phyloP scores from a whole-genome alignment of 2,797 vertebrate species.

The Simalia tracyae region DNA sequence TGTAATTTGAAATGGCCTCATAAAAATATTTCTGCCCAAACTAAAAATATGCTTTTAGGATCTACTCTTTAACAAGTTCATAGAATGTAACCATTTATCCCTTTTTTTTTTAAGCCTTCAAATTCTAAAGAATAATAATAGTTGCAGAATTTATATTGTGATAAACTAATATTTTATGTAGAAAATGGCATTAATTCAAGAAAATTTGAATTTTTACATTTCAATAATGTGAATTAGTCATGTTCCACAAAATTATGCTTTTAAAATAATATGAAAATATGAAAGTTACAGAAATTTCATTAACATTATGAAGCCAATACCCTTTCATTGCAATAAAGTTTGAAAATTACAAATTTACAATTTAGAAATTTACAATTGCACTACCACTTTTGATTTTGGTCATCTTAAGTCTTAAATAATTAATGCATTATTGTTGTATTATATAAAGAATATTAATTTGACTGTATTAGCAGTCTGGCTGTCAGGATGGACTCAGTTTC shows the following conservation, averaged over 20 bases:
- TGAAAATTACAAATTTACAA: conserved; percentile 39
- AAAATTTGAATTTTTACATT: conserved; percentile 40
- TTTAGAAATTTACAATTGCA: conserved; percentile 39
- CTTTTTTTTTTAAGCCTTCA: background rate
- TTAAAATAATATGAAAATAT: conserved; percentile 36
- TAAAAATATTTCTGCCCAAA: background rate
- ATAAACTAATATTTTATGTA: conserved; percentile 20
- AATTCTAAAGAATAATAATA: background rate
- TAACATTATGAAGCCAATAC: conserved; percentile 7
- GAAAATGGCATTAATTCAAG: conserved; percentile 24
- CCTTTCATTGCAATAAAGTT: conserved; percentile 35
- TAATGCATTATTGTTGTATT: background rate
- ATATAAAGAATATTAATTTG: conserved; percentile 33
- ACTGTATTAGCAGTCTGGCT: conserved; percentile 47
- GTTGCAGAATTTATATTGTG: conserved; percentile 9
- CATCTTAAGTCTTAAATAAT: conserved; percentile 18
- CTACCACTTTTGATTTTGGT: conserved; percentile 28
- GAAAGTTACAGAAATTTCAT: conserved; percentile 15
- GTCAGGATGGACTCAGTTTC: conserved; percentile 24
- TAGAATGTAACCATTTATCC: background rate
- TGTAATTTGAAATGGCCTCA: conserved; percentile 11
- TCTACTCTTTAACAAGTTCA: background rate
- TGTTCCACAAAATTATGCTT: conserved; percentile 37
- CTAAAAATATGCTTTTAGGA: background rate
- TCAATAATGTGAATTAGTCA: conserved; percentile 15